A percentile compares a stretch with the other conserved stretches of the same genome.
Conservation (phyloP, 2,797 vertebrate genomes). For the Atherinosoma microstoma region DNA sequence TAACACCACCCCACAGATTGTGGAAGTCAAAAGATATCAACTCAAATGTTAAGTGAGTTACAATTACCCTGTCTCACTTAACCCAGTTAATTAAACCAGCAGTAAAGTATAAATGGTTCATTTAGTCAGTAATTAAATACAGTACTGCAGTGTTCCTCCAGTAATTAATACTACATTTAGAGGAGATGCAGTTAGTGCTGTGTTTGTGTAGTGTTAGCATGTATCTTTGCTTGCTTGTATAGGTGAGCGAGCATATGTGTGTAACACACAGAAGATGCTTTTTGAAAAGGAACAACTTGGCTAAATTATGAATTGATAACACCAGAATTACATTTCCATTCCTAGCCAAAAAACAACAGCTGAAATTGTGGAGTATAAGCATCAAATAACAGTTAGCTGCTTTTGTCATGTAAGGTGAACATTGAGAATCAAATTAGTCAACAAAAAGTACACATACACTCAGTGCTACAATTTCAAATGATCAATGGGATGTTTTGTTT, state of each 20-base stretch:
- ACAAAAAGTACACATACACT: neutral
- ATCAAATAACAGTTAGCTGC: neutral
- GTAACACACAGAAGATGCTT: slow-evolving; percentile 3
- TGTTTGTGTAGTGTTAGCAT: slow-evolving; percentile 35
- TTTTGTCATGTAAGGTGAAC: neutral
- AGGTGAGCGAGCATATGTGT: slow-evolving; percentile 3
- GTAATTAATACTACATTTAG: slow-evolving; percentile 82
- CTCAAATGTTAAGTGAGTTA: slow-evolving; percentile 81
- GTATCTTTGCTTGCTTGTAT: neutral
- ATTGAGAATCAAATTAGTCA: neutral
- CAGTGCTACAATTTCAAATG: neutral
- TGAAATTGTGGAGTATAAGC: neutral
- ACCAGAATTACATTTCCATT: neutral
- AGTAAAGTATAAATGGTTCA: slow-evolving; percentile 81
- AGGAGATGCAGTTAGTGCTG: slow-evolving; percentile 61
- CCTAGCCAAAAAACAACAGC: neutral
- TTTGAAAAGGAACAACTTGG: neutral
- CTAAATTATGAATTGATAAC: neutral
- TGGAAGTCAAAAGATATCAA: slow-evolving; percentile 75
- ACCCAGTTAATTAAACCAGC: slow-evolving; percentile 78
- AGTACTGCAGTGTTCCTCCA: slow-evolving; percentile 77
- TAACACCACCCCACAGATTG: slow-evolving; percentile 58
- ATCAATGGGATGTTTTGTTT: neutral
- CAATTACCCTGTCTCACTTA: slow-evolving; percentile 77
- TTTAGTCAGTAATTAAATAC: slow-evolving; percentile 84